Conservation (phyloP, 2,113 vertebrate genomes). For the Cricetomys ansorgei region DNA sequence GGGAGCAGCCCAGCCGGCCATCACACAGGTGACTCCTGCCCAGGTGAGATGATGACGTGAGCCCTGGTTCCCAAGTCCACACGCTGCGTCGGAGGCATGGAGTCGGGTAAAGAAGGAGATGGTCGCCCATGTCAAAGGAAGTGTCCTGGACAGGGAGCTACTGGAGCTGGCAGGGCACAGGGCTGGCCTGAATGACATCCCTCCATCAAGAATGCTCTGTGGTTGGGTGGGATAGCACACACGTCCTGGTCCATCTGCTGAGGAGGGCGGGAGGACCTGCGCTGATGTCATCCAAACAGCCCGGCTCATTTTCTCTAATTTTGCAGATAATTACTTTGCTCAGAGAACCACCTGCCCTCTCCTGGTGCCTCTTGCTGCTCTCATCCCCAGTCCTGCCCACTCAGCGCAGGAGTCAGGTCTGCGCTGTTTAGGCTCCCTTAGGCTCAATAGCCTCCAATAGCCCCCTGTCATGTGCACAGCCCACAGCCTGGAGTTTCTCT, state of each 20-base stretch:
- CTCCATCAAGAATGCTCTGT: not conserved
- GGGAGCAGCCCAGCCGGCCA: not conserved
- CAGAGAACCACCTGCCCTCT: not conserved
- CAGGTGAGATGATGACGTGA: not conserved
- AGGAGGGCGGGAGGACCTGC: not conserved
- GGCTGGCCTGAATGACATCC: too few species aligned
- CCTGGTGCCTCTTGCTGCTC: not conserved
- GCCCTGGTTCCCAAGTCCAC: not conserved
- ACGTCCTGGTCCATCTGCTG: not conserved
- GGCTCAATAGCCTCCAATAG: not conserved
- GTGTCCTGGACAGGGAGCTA: not conserved
- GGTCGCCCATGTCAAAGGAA: not conserved
- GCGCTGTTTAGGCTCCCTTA: not conserved
- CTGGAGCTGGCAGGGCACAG: fast-evolving
- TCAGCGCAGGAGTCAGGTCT: not conserved
- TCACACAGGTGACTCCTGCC: not conserved
- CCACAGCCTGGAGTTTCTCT: not conserved
- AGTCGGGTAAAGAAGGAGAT: not conserved
- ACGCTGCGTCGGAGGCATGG: not conserved
- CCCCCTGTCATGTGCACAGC: not conserved
- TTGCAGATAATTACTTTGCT: conserved; percentile 67
- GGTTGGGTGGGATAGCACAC: too few species aligned
- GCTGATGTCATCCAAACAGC: conserved; percentile 68
- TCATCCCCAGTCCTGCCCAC: not conserved
- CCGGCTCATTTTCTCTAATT: conserved; percentile 66